Percentiles rank a stretch among this genome's conserved stretches.
Evolutionary conservation across 2,888 invertebrate genomes (phyloP).

Genomic region (Drosophila neotestacea): DNA sequence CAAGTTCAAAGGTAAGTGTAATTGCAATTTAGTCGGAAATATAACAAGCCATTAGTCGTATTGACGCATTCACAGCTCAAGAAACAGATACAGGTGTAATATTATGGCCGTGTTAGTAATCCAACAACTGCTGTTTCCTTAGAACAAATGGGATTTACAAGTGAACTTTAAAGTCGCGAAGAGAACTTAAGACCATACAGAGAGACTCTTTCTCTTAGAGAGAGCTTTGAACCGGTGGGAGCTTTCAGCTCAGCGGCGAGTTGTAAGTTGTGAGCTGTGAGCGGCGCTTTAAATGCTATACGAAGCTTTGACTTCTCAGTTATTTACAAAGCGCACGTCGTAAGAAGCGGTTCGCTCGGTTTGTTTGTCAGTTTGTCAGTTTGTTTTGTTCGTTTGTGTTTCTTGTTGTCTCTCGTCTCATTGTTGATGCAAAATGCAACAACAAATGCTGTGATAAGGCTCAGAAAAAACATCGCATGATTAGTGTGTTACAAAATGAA

Average conservation of each 20-base stretch:
- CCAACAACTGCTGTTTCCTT: conserved; percentile 19
- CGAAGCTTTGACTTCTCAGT: conserved; percentile 32
- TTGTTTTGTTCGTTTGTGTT: neutral
- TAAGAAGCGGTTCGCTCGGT: conserved; percentile 45
- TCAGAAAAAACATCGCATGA: conserved; percentile 12
- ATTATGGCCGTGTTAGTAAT: conserved; percentile 20
- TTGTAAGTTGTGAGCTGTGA: neutral
- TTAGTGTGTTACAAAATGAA: conserved; percentile 65
- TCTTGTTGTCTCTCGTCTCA: conserved; percentile 7
- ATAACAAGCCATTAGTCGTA: conserved; percentile 18
- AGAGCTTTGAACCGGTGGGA: conserved; percentile 20
- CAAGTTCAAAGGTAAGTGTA: conserved; percentile 22
- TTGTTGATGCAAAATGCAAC: conserved; percentile 24
- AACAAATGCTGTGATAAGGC: conserved; percentile 42
- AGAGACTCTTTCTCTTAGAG: neutral
- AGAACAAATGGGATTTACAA: conserved; percentile 41
- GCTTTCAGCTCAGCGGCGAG: conserved; percentile 15
- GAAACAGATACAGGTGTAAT: neutral
- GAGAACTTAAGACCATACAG: conserved; percentile 29
- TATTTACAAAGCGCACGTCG: conserved; percentile 65
- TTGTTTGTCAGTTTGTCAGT: conserved; percentile 5
- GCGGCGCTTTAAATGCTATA: conserved; percentile 66
- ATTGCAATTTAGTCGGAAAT: conserved; percentile 31
- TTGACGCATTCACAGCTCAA: conserved; percentile 24
- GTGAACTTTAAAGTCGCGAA: conserved; percentile 17